Base-by-base conservation (phyloP, 1,140 invertebrate genomes). In the Dendroctonus valens region DNA sequence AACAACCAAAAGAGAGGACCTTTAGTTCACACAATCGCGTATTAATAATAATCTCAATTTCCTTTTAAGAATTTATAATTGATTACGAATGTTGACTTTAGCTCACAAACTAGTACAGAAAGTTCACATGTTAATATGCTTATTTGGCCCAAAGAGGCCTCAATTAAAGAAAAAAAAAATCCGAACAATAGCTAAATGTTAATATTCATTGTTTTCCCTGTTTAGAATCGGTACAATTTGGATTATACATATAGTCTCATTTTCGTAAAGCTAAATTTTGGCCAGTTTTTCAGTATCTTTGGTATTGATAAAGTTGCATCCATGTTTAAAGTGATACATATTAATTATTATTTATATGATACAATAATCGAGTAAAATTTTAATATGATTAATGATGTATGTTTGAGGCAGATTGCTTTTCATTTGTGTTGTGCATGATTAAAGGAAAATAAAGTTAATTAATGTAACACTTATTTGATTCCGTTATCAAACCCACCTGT, bases 341-440 rank as follows among this genome's bases (percentile, higher is more conserved):
- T 46, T 52, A 53, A 41, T 62, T 41, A 51, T 60, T 50, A 60
- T 53, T 52, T 37, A 53, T 7, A 46, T 52, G 39, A 12, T n/a
- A 9, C 15, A 58, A 58, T 65, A 65, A 65, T 58, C 60, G 37
- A 51, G 44, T 51, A 41, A 12, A 49, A 61, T 49, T 61, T 26
- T 26, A 26, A 26, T 15, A 48, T 49, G 39, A n/a, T 46, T 44
- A 57, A 55, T 11, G 42, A 50, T 50, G 62, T 65, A 65, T 51
- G 54, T 65, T 58, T 58, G 39, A 63, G 48, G 62, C 62, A 52
- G 62, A 44, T 65, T 65, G 62, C 62, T 65, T 65, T 65, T 26
- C 41, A 48, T 65, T 65, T 65, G 62, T 65, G 62, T 65, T 65
- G 62, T 65, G 62, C 62, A 65, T 65, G 62, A 65, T 50, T 65